Evolutionary conservation across 2,888 invertebrate species (phyloP), one percentile per base, ranked within the genome.

Genomic region (Monopis laevigella): DNA sequence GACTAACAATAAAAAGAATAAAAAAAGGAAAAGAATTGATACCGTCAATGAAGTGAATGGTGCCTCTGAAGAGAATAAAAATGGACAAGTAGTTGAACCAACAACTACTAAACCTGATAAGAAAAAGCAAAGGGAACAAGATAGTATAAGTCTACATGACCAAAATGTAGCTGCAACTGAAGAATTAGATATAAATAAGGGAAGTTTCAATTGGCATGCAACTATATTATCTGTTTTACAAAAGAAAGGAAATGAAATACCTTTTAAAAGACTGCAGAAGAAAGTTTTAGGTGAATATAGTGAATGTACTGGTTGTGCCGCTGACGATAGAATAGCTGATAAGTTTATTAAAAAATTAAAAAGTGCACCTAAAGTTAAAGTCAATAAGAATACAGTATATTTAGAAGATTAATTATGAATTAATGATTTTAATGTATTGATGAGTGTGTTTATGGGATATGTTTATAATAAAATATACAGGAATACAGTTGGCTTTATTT

Each of bases 321-420:
- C 83, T 3, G 72, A 83, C 44, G 87, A 86, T 47, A 87, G 89
- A 56, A 84, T 88, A 51, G 70, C 83, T 39, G 86, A 86, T 49
- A 89, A 89, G 57, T 88, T 91, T 56, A 84, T 85, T 26, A 92
- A 90, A 54, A 88, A 87, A 56, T 55, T 92, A 12, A 85, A 83
- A 45, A 89, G 88, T 65, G 82, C 86, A 17, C 70, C 84, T n/a
- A 83, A 84, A 54, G 68, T 91, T 35, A 68, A 77, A 51, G 71
- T 90, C 41, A 81, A 82, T 39, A 84, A 87, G 50, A 85, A 88
- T 53, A 77, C 82, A 60, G 86, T 86, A n/a, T 50, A 58, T 40
- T 60, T 81, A 36, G 51, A 69, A 48, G 58, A 65, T 40, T 67
- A 56, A 55, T 41, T 45, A 13, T 5, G 5, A 29, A 29, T 7